Base-by-base conservation (phyloP, 2,113 vertebrate genomes). In the Silurus asotus region DNA sequence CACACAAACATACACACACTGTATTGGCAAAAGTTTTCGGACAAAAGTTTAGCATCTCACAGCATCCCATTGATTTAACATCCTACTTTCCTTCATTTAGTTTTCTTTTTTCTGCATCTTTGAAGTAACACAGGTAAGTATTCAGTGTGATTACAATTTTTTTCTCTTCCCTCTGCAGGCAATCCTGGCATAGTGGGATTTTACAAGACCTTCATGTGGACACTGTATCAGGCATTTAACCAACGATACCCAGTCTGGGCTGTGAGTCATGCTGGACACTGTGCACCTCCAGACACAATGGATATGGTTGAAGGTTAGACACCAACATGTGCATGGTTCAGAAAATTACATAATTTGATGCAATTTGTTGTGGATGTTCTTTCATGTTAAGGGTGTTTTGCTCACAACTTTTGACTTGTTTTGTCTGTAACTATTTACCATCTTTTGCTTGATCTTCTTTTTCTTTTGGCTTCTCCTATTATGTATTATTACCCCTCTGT, bases 211-310 rank as follows among this genome's bases (percentile, higher is more conserved):
- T 99, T 99, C 92, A 95, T 96, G 92, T 94, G 96, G 90, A 93
- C 94, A 0, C 92, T 99, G 51, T 95, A 97, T 90, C 90, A 92
- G 70, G 87, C 87, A 74, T 94, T 95, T 84, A 94, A 93, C 13
- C 89, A 87, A 84, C 90, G 83, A 49, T 95, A 97, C 93, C 97
- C 98, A 0, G 95, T 99, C 37, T 99, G 98, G 98, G 93, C 94
- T 6, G 93, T 98, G 49, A 96, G 97, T 91, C 97, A 99, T 25
- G 98, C 97, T 0, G 98, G 98, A 8, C 97, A 98, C 89, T 96
- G 94, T 84, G 89, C 89, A 2, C 93, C 94, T 64, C 97, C 97
- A 0, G 93, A 91, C 88, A 93, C 92, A 74, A 96, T 97, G 95
- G 96, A 96, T 89, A 95, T 97, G 95, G 90, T 95, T 37, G 94